Evolutionary conservation across 2,113 vertebrate species (phyloP).

Genomic region (Ursus arctos): DNA sequence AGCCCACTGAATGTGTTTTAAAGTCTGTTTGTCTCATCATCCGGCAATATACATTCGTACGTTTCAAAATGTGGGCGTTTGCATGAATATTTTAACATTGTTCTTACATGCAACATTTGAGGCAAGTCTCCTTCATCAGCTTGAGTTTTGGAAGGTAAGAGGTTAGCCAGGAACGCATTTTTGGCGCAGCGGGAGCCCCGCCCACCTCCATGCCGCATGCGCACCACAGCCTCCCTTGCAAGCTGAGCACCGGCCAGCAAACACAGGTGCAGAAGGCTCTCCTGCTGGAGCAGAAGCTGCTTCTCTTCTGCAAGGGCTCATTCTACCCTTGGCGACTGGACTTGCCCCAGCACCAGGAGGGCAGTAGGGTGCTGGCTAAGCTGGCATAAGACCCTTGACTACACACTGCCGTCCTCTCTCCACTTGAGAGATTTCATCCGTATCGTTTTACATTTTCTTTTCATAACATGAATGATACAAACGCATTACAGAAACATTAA

Average conservation of each 20-base stretch:
- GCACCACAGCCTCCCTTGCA: accelerated
- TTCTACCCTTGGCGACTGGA: neutral
- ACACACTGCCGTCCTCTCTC: neutral
- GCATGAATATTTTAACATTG: neutral
- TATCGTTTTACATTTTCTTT: neutral
- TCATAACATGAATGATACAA: neutral
- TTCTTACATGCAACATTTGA: neutral
- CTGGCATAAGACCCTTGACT: neutral
- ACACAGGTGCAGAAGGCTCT: neutral
- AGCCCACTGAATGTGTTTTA: neutral
- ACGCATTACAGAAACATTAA: neutral
- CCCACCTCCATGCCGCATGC: neutral
- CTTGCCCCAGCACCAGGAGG: no score
- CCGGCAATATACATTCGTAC: neutral
- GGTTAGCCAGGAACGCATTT: neutral
- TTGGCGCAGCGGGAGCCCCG: neutral
- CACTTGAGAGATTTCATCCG: neutral
- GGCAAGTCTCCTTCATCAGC: neutral
- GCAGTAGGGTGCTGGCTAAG: neutral
- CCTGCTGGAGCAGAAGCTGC: neutral
- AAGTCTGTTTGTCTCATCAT: neutral
- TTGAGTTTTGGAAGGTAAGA: neutral
- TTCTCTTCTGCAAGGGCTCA: accelerated
- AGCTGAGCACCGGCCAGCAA: neutral
- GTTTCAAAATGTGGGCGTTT: neutral